phyloP scores from a whole-genome alignment of 37 sponge, comb jelly and placozoan genomes.

The Cladorhizidae sp. region DNA sequence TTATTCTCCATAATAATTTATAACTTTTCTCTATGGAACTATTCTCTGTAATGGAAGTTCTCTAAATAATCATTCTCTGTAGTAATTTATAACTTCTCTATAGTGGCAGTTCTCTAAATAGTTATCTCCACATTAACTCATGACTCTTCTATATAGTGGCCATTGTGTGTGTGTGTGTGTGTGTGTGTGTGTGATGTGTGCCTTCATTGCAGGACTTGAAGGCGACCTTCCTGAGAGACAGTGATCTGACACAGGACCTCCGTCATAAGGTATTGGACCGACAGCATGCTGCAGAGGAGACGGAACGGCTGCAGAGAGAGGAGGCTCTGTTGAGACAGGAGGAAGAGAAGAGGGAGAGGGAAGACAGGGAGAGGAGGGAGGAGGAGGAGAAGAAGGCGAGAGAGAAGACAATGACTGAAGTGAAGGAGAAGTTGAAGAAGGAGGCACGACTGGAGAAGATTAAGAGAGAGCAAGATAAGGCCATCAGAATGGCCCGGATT shows the following conservation, averaged over 20 bases:
- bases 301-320: conserved; percentile 1
- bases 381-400: conserved; percentile 22
- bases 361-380: conserved; percentile 4
- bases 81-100: too few relatives aligned
- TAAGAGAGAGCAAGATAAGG: conserved; percentile 18
- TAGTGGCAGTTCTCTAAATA: too few relatives aligned
- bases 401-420: conserved; percentile 27
- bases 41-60: too few relatives aligned
- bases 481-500: conserved; percentile 22
- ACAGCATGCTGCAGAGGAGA: conserved; percentile 20
- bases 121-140: too few relatives aligned
- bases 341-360: conserved; percentile 5
- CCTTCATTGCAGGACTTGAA: conserved; percentile 22
- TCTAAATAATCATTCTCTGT: too few relatives aligned
- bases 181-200: too few relatives aligned
- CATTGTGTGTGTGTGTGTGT: too few relatives aligned
- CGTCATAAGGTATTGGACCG: conserved; percentile 2
- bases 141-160: too few relatives aligned
- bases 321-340: conserved; percentile 15
- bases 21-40: too few relatives aligned
- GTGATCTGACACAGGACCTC: background rate
- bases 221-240: background rate
- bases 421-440: conserved; percentile 33
- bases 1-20: too few relatives aligned
- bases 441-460: conserved; percentile 49